Evolutionary conservation across 2,888 invertebrate species (phyloP).

Genomic region (Lagria hirta): DNA sequence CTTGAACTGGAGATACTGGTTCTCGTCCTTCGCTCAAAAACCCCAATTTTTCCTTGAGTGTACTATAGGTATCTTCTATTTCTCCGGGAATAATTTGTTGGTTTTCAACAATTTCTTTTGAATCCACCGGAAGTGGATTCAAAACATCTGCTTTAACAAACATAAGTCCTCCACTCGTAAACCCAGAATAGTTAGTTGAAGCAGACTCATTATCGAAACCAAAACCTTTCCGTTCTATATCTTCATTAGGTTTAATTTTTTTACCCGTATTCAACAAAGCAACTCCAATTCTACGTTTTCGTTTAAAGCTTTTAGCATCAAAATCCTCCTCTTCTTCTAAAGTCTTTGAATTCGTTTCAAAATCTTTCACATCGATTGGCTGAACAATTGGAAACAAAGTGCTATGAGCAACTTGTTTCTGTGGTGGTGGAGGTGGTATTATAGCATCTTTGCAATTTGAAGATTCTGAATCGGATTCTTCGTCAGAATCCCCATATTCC

Average conservation of each 20-base stretch:
- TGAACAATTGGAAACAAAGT: conserved; percentile 56
- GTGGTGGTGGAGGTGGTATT: conserved; percentile 16
- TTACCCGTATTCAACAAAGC: conserved; percentile 49
- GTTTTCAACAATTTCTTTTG: conserved; percentile 20
- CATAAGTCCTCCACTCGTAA: conserved; percentile 51
- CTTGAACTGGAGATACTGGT: conserved; percentile 60
- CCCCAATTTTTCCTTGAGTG: conserved; percentile 60
- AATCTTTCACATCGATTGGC: conserved; percentile 50
- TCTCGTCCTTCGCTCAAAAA: conserved; percentile 61
- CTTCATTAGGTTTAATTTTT: conserved; percentile 28
- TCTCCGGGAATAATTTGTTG: conserved; percentile 40
- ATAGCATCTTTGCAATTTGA: conserved; percentile 18
- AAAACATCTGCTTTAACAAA: conserved; percentile 44
- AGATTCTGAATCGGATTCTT: conserved; percentile 47
- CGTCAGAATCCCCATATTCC: conserved; percentile 60
- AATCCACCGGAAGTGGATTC: conserved; percentile 30
- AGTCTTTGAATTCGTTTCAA: conserved; percentile 30
- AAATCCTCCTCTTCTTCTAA: conserved; percentile 33
- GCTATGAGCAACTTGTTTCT: conserved; percentile 42
- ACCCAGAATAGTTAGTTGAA: conserved; percentile 37
- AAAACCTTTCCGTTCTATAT: conserved; percentile 37
- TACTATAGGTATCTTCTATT: conserved; percentile 52
- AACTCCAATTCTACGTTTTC: conserved; percentile 60
- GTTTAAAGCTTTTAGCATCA: conserved; percentile 57
- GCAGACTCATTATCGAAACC: conserved; percentile 48